Base-by-base conservation (phyloP, 2,797 vertebrate species). In the Rhodeus uyekii region DNA sequence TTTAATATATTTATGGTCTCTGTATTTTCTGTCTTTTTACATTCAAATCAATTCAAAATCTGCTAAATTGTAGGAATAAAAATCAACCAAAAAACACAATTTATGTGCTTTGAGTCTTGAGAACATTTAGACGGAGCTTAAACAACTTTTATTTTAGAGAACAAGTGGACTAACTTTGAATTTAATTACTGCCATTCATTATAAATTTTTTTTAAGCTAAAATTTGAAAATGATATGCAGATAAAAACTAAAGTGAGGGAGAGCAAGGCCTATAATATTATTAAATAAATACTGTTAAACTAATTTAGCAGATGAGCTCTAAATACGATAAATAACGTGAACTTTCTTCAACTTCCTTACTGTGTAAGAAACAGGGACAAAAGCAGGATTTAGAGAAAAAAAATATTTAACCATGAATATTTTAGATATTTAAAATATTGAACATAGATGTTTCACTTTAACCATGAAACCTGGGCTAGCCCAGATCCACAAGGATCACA, bases 391-490 rank as follows among this genome's bases (percentile, higher is more conserved):
- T n/a, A n/a, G n/a, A n/a, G n/a, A n/a, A n/a, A n/a, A n/a, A n/a
- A n/a, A n/a, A n/a, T n/a, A n/a, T n/a, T n/a, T n/a, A n/a, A n/a
- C n/a, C n/a, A n/a, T n/a, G n/a, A n/a, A n/a, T n/a, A n/a, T n/a
- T n/a, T n/a, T n/a, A n/a, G n/a, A n/a, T n/a, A n/a, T n/a, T n/a
- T n/a, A n/a, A n/a, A n/a, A n/a, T n/a, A n/a, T n/a, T n/a, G n/a
- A n/a, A n/a, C n/a, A n/a, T n/a, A n/a, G n/a, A n/a, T n/a, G n/a
- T n/a, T n/a, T n/a, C n/a, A 84, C 73, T 63, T 86, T 68, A 77
- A 39, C 2, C 88, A 86, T 85, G 83, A 83, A 86, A 91, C 92
- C 96, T 89, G 93, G 96, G 96, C 97, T 96, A 93, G 96, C 96
- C 96, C 94, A 94, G 94, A 87, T 92, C 90, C 80, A 86, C 48